Percentiles rank a stretch among this genome's conserved stretches.
phyloP scores from a whole-genome alignment of 2,113 vertebrate genomes.

The Empidonax alnorum region DNA sequence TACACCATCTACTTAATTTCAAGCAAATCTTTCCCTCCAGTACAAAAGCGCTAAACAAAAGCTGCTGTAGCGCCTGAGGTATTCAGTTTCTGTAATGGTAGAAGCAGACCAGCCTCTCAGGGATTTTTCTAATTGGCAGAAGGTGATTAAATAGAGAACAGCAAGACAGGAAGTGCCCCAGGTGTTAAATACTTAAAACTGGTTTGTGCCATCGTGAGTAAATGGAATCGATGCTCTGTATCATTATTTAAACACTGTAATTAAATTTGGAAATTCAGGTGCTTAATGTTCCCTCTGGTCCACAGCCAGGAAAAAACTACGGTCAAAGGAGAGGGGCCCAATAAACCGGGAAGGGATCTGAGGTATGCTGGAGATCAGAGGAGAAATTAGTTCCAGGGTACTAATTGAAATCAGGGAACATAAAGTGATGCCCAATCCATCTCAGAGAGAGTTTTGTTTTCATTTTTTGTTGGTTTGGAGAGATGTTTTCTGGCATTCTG shows the following conservation, averaged over 20 bases:
- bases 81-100: background rate
- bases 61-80: background rate
- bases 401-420: background rate
- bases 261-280: conserved; percentile 57
- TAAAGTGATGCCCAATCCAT: background rate
- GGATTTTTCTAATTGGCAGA: conserved; percentile 55
- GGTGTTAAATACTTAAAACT: conserved; percentile 58
- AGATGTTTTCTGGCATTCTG: background rate
- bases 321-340: background rate
- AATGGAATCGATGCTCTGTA: conserved; percentile 52
- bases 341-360: background rate
- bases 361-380: background rate
- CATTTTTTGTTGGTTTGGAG: background rate
- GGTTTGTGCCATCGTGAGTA: conserved; percentile 40
- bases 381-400: background rate
- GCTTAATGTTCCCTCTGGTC: conserved; percentile 47
- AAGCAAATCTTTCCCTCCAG: conserved; percentile 6
- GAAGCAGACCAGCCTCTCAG: conserved; percentile 14
- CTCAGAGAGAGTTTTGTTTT: background rate
- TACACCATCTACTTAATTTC: background rate
- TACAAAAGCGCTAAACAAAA: conserved; percentile 25
- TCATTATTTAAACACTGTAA: conserved; percentile 63
- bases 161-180: conserved; percentile 32
- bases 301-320: background rate
- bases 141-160: conserved; percentile 34